Evolutionary conservation across 2,113 vertebrate species (phyloP).

Genomic region (Xiphophorus couchianus): DNA sequence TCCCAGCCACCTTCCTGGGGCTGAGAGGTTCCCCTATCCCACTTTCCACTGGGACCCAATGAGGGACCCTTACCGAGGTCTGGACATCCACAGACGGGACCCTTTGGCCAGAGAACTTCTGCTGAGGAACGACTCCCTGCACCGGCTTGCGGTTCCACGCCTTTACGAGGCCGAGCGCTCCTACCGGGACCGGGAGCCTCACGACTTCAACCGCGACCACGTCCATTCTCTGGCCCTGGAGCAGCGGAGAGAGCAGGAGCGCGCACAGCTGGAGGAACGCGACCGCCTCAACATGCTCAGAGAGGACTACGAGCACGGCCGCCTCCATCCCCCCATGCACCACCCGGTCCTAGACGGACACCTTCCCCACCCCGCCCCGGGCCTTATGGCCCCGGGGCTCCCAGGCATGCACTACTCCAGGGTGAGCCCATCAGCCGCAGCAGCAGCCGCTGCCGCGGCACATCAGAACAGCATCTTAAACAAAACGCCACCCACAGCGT

Average conservation of each 20-base stretch:
- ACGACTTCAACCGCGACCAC: slow-evolving; percentile 91
- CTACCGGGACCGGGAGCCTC: slow-evolving; percentile 93
- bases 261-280: slow-evolving; percentile 88
- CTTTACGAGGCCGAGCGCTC: slow-evolving; percentile 92
- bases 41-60: slow-evolving; percentile 98
- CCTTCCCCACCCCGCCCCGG: slow-evolving; percentile 87
- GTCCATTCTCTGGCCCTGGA: slow-evolving; percentile 86
- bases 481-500: slow-evolving; percentile 93
- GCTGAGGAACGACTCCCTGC: slow-evolving; percentile 90
- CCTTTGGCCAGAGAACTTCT: slow-evolving; percentile 86
- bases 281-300: slow-evolving; percentile 91
- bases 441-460: slow-evolving; percentile 68
- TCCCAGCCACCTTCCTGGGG: slow-evolving; percentile 92
- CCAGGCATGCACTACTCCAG: slow-evolving; percentile 97
- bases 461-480: slow-evolving; percentile 94
- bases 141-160: slow-evolving; percentile 86
- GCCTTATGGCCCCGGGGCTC: slow-evolving; percentile 89
- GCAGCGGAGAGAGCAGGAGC: slow-evolving; percentile 90
- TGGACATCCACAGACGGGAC: slow-evolving; percentile 89
- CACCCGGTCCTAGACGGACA: slow-evolving; percentile 89
- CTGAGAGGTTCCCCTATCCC: slow-evolving; percentile 95
- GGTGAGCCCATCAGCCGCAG: slow-evolving; percentile 84
- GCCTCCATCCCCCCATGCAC: slow-evolving; percentile 88
- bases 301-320: slow-evolving; percentile 93
- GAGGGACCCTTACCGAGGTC: slow-evolving; percentile 92